Evolutionary conservation across 2,888 invertebrate genomes (phyloP), one percentile per base, ranked within the genome.

Genomic region (Drosophila meridiana): DNA sequence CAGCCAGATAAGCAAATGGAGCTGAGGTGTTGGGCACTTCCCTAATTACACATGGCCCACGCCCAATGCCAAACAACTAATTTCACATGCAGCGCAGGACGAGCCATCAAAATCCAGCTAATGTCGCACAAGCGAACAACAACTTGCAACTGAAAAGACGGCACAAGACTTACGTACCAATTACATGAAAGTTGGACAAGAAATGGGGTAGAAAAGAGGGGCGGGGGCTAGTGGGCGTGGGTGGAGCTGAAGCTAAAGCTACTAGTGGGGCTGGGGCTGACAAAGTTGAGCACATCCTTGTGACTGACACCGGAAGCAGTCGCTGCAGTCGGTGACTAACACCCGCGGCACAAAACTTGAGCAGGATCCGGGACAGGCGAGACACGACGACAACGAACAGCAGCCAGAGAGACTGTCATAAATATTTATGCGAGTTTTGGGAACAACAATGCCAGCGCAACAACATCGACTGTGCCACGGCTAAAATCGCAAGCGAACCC

Each of bases 381-480:
- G 52, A 38, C 79, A 73, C 50, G 69, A 74, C 63, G 80, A 67
- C 69, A 59, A 55, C 42, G 62, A 62, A 67, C 76, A 86, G 80
- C 77, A 84, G 81, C 81, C 78, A 69, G 79, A 71, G 79, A 56
- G 68, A 89, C 85, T 89, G 88, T 90, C 91, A 92, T 92, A 92
- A 92, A 92, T 92, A 92, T 92, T 92, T 92, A 92, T 92, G 92
- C 83, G 91, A 92, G 92, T 90, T 92, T 83, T 87, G 92, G 90
- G 92, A 92, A 89, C 90, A 92, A 82, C 91, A 88, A 85, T 81
- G 78, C 73, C 82, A 81, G 69, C 66, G 72, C 75, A 70, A 76
- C 75, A 78, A 53, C 79, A 80, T 73, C 67, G 74, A 71, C 76
- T 71, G 52, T 53, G 68, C 60, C 60, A 28, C 9, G 59, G 36